Evolutionary conservation across 1,140 invertebrate genomes (phyloP), one percentile per base, ranked within the genome.

Genomic region (Drosophila oshimai): DNA sequence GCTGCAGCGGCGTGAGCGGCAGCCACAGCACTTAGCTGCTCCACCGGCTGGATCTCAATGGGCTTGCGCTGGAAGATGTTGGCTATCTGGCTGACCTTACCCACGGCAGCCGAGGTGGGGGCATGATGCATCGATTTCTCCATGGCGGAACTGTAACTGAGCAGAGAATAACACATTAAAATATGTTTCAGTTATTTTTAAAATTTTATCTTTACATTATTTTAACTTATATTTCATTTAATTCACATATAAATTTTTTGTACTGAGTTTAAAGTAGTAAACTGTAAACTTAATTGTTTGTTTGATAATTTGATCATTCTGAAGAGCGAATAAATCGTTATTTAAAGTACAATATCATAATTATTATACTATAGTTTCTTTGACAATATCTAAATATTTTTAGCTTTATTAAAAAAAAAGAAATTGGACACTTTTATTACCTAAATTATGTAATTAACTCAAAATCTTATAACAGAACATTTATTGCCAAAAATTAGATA

Each of bases 21-120:
- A 1, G 86, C 89, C n/a, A 89, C 76, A 37, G 81, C 89, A 41
- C 72, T 90, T 13, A 90, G 58, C 46, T 72, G 90, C 78, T 90
- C 89, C 20, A 90, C 89, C 7, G 89, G 89, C 51, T 90, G 89
- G 9, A 90, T 89, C 47, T 91, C 90, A 17, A 90, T 80, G n/a
- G 92, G 92, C 57, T 93, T 93, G 10, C 94, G 94, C 92, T 96
- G 95, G 91, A 97, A 97, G 87, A 97, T 96, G 90, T 96, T 96
- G 24, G 96, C 96, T 51, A 97, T 97, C 92, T 97, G 96, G 28
- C 96, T 97, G 77, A 97, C 96, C 93, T 97, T 97, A 71, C 95
- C 86, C 81, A 95, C 95, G 74, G 93, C 92, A 46, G 92, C 90
- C 72, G 80, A 72, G 68, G 93, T 93, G 34, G 81, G 80, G 3